Base-by-base conservation (phyloP, 2,797 vertebrate species). In the Delichon dasypus region DNA sequence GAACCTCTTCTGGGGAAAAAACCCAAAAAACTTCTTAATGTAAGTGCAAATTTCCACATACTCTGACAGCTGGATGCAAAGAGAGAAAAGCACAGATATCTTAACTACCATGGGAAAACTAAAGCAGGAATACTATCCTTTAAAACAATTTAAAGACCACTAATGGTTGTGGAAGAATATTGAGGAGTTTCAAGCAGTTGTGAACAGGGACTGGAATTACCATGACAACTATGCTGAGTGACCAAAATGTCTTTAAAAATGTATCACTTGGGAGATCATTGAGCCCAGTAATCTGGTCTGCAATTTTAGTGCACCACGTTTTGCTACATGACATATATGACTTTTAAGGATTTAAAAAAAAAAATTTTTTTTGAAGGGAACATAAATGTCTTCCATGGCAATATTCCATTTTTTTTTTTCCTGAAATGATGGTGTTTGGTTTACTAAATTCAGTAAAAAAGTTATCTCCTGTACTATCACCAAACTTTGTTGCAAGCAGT, bases 21-120 rank as follows among this genome's bases (percentile, higher is more conserved):
- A 34, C 54, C 1, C 7, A 30, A 62, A 47, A 77, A 62, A 34
- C 0, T 3, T 47, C 36, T 76, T 71, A 55, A 62, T 61, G 64
- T 21, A 85, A 94, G 94, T 66, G 83, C 40, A 76, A 88, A 93
- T 95, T 89, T 94, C 74, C 67, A 84, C 44, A 25, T 70, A 62
- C 61, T 78, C 85, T 70, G 79, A 92, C 79, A 94, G 66, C 45
- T 93, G 85, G 58, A 88, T 88, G 70, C 29, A 85, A 92, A 90
- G 0, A 61, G 32, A 72, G 62, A 77, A 90, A 87, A 92, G 36
- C 34, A 67, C 21, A 38, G 58, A 83, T 68, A 88, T 72, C 62
- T 92, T 75, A 92, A 78, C 44, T 64, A 62, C 58, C 44, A 55
- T 3, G 9, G 61, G 55, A 62, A 89, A 95, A 36, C 36, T 55